Percentiles rank a stretch among this genome's conserved stretches.
phyloP scores from a whole-genome alignment of 2,113 vertebrate species.

The Xenopus laevis region DNA sequence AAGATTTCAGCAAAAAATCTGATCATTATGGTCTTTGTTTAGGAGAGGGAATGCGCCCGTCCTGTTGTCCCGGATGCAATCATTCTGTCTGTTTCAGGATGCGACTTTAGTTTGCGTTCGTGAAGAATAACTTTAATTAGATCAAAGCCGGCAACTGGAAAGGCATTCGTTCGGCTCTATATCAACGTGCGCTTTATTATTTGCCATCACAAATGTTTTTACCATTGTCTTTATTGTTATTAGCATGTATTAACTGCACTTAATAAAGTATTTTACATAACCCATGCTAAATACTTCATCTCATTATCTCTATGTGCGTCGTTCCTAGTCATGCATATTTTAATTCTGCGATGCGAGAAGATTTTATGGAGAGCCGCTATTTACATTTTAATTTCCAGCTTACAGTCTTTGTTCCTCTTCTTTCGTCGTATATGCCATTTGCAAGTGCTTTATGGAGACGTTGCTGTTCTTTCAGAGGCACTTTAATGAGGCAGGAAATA shows the following conservation, averaged over 20 bases:
- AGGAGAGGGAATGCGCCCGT: background rate
- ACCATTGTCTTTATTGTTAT: background rate
- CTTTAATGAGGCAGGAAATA: constrained; percentile 9
- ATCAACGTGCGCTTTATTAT: background rate
- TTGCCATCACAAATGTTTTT: constrained; percentile 3
- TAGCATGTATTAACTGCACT: constrained; percentile 34
- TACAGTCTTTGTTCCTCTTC: background rate
- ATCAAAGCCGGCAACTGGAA: background rate
- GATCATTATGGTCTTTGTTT: constrained; percentile 41
- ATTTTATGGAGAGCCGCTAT: constrained; percentile 13
- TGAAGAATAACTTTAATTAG: constrained; percentile 40
- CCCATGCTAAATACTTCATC: constrained; percentile 29
- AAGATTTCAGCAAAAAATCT: background rate
- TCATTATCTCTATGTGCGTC: constrained; percentile 24
- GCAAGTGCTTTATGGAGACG: constrained; percentile 3
- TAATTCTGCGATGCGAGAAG: constrained; percentile 2
- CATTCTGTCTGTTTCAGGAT: constrained; percentile 40
- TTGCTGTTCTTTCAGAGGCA: background rate
- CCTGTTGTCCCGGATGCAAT: constrained; percentile 31
- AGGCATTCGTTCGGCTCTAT: background rate
- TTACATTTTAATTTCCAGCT: constrained; percentile 42
- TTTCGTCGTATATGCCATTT: constrained; percentile 8
- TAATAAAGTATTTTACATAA: constrained; percentile 35
- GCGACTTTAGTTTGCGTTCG: constrained; percentile 43
- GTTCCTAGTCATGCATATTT: constrained; percentile 12